Conservation (phyloP, 2,113 vertebrate genomes). For the Recurvirostra avosetta region DNA sequence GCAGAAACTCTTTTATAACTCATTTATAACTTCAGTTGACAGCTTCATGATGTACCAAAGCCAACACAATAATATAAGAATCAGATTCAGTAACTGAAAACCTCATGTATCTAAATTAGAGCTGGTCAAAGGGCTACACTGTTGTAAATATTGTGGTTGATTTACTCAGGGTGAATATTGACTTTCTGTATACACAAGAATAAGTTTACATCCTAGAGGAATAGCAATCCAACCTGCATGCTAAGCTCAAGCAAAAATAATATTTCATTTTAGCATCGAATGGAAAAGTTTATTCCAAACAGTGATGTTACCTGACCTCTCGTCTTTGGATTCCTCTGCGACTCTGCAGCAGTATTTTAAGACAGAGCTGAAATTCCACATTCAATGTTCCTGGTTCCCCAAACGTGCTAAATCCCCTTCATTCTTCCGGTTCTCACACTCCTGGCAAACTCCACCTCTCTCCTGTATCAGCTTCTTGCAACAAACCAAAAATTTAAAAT, state of each 20-base stretch:
- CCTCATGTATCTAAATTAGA: not conserved
- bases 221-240: not conserved
- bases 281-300: not conserved
- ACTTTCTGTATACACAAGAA: not conserved
- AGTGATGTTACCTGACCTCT: not conserved
- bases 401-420: not conserved
- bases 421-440: not conserved
- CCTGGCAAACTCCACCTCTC: not conserved
- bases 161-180: not conserved
- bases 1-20: not conserved
- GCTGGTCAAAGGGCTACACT: not conserved
- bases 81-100: not conserved
- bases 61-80: not conserved
- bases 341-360: not conserved
- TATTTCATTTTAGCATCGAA: not conserved
- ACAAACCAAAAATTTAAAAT: not conserved
- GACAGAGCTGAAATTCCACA: not conserved
- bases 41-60: not conserved
- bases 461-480: not conserved
- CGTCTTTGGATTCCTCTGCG: not conserved
- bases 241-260: not conserved
- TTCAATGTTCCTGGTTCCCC: not conserved
- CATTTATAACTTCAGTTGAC: not conserved
- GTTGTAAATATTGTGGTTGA: not conserved
- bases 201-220: not conserved